Base-by-base conservation (phyloP, 2,113 vertebrate species). In the Zootoca vivipara region DNA sequence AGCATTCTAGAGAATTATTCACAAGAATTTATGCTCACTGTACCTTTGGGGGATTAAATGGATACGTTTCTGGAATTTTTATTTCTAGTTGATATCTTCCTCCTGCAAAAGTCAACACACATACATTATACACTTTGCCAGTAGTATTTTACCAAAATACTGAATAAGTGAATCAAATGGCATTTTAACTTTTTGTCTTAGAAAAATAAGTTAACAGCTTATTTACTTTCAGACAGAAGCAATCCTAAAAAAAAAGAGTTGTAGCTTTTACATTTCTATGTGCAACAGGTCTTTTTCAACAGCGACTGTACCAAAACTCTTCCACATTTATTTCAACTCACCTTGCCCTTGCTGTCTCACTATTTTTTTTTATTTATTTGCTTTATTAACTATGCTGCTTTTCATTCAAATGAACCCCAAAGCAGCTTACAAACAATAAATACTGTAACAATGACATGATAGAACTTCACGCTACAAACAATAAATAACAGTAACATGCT, bases 61-160 rank as follows among this genome's bases (percentile, higher is more conserved):
- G 99, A 96, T 99, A 99, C 20, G 99, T 99, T 98, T 99, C 99
- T 94, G 99, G 99, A 93, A 99, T 99, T 98, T 99, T 99, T 93
- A 99, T 99, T 97, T 99, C 99, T 96, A 99, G 96, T 79, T 99
- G 98, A 95, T 98, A 99, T 95, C 98, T 97, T 94, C 99, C 99
- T 94, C 99, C 99, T 99, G 94, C 88, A 95, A 82, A 92, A 94
- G 82, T 78, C 77, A 91, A 88, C 10, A 93, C 24, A 92, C 5
- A 85, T 40, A 88, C 87, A 70, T 83, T 26, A 83, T 30, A 92
- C 85, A 83, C 85, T 72, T 89, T 65, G 30, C 64, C 69, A 85
- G 35, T 30, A 83, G 86, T 84, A 85, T 75, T n/a, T 28, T 82
- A 33, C 16, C 67, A 92, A 90, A 78, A 83, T 5, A 56, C 7